Conservation (phyloP, 1,140 invertebrate species). For the Leptinotarsa texana region DNA sequence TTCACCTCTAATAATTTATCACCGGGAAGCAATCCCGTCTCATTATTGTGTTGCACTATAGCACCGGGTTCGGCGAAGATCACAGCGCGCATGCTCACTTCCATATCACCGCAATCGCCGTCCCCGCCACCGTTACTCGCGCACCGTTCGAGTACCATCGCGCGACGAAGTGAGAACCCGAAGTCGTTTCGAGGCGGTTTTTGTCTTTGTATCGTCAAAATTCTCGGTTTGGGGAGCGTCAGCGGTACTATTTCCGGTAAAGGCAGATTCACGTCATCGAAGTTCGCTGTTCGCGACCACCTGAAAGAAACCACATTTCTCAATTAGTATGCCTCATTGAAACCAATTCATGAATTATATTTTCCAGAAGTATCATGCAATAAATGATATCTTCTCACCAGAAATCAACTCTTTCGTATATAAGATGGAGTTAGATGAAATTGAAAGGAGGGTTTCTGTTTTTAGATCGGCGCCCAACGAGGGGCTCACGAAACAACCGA, state of each 20-base stretch:
- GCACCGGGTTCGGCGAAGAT: slow-evolving; percentile 91
- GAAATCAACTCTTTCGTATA: no score
- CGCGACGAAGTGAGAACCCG: slow-evolving; percentile 90
- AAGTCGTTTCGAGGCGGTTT: slow-evolving; percentile 88
- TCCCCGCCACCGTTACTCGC: slow-evolving; percentile 15
- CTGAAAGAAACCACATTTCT: slow-evolving; percentile 41
- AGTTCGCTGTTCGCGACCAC: slow-evolving; percentile 72
- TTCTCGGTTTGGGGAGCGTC: slow-evolving; percentile 73
- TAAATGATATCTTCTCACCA: no score
- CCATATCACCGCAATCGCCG: background rate
- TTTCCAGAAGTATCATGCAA: no score
- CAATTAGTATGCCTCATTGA: no score
- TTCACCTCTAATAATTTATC: slow-evolving; percentile 93
- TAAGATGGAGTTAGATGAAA: no score
- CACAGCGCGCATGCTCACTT: slow-evolving; percentile 71
- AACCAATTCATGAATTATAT: no score
- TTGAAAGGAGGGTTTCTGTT: no score
- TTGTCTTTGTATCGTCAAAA: slow-evolving; percentile 78
- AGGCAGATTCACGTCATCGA: slow-evolving; percentile 75
- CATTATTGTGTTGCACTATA: slow-evolving; percentile 73
- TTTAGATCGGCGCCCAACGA: background rate
- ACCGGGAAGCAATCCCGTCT: slow-evolving; percentile 87
- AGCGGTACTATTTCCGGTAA: slow-evolving; percentile 78
- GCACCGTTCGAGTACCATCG: slow-evolving; percentile 72
- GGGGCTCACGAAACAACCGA: background rate